Evolutionary conservation across 2,113 vertebrate genomes (phyloP).

Genomic region (Chamaetylas fuelleborni): DNA sequence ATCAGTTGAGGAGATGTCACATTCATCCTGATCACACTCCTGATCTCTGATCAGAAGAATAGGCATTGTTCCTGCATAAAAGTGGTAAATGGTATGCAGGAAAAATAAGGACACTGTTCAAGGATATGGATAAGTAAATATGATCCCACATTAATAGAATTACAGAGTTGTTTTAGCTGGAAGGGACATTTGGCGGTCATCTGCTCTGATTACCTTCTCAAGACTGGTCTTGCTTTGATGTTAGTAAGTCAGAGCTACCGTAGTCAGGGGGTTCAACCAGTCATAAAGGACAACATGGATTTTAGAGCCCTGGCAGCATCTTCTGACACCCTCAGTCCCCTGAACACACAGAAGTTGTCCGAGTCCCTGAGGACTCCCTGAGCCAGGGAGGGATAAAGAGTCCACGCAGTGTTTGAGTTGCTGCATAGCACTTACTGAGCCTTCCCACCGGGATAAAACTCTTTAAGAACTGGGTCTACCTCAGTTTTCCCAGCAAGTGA

Average conservation of each 20-base stretch:
- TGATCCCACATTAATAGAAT: neutral
- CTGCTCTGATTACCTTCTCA: neutral
- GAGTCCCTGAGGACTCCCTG: neutral
- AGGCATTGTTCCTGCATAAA: neutral
- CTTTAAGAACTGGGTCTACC: neutral
- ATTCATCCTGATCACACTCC: neutral
- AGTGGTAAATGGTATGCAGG: neutral
- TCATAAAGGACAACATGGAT: neutral
- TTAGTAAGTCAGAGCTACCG: neutral
- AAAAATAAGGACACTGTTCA: neutral
- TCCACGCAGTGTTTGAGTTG: neutral
- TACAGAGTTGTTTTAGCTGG: neutral
- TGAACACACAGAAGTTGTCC: neutral
- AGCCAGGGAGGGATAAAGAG: neutral
- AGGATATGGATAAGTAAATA: neutral
- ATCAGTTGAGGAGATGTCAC: neutral
- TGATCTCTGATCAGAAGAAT: neutral
- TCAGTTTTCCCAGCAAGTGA: neutral
- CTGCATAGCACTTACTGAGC: neutral
- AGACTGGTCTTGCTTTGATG: neutral
- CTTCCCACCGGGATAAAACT: neutral
- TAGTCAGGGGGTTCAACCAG: neutral
- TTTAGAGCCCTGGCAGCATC: neutral
- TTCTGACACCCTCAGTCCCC: neutral
- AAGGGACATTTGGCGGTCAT: neutral